Conservation (phyloP, 2,113 vertebrate genomes). For the Amblyornis subalaris region DNA sequence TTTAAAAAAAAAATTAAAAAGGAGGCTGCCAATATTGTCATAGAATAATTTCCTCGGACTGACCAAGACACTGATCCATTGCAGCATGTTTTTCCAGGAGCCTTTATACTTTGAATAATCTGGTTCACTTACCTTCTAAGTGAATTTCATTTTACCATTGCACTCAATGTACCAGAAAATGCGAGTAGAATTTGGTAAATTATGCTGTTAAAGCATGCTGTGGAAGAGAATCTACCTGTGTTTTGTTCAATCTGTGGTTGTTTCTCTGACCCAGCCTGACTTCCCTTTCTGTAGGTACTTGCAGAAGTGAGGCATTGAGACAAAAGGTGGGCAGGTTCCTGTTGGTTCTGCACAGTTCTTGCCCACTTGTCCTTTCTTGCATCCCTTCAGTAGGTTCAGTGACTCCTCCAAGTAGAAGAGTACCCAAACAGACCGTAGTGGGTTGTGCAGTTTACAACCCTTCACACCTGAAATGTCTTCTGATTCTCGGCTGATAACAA, state of each 20-base stretch:
- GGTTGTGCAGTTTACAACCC: not conserved
- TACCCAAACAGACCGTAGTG: rapidly evolving
- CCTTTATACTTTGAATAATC: not conserved
- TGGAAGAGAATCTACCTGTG: not conserved
- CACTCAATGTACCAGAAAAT: not conserved
- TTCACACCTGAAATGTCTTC: not conserved
- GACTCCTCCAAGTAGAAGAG: not conserved
- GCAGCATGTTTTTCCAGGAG: not conserved
- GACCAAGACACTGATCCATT: not conserved
- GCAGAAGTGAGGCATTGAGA: not conserved
- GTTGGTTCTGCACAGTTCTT: not conserved
- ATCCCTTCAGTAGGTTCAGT: not conserved
- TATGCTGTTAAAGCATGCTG: not conserved
- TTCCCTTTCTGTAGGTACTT: not conserved
- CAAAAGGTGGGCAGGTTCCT: not conserved
- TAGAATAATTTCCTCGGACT: not conserved
- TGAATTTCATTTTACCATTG: not conserved
- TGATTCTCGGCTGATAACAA: not conserved
- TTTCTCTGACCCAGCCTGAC: not conserved
- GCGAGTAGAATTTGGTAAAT: not conserved
- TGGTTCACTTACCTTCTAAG: not conserved
- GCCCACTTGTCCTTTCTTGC: not conserved
- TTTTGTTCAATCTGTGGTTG: not conserved
- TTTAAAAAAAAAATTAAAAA: not conserved
- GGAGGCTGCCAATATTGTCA: not conserved